A percentile compares a stretch with the other conserved stretches of the same genome.
Conservation (phyloP, 2,797 vertebrate species). For the Thalassophryne amazonica region DNA sequence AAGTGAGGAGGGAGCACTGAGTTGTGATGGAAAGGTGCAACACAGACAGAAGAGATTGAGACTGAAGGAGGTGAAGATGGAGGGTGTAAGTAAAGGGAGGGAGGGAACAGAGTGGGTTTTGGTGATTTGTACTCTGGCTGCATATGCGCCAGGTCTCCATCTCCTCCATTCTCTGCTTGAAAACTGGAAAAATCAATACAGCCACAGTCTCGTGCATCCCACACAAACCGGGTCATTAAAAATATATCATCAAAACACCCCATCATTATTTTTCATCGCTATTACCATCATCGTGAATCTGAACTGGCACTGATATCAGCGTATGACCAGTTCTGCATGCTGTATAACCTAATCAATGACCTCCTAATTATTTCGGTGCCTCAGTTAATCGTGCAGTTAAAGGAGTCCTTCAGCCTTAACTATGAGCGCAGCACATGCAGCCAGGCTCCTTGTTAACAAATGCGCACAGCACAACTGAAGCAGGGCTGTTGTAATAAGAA, state of each 20-base stretch:
- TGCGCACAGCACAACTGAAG: constrained; percentile 52
- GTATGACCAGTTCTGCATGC: constrained; percentile 33
- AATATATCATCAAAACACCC: constrained; percentile 63
- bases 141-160: constrained; percentile 63
- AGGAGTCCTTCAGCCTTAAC: constrained; percentile 53
- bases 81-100: constrained; percentile 27
- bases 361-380: constrained; percentile 62
- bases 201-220: constrained; percentile 62
- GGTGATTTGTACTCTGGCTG: constrained; percentile 67
- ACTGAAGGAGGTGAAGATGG: constrained; percentile 33
- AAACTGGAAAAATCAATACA: constrained; percentile 73
- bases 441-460: constrained; percentile 65
- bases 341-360: constrained; percentile 64
- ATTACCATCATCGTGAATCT: constrained; percentile 37
- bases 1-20: constrained; percentile 57
- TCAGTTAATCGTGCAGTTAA: constrained; percentile 60
- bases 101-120: constrained; percentile 44
- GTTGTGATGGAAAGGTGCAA: constrained; percentile 47
- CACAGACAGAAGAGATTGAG: constrained; percentile 22
- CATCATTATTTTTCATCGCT: constrained; percentile 53
- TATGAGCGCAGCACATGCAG: constrained; percentile 32
- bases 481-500: constrained; percentile 67
- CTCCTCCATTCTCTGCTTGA: constrained; percentile 62
- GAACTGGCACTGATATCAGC: constrained; percentile 14
- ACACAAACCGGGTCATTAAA: constrained; percentile 67